Evolutionary conservation across 2,888 invertebrate species (phyloP).

Genomic region (Hyposoter dolosus): DNA sequence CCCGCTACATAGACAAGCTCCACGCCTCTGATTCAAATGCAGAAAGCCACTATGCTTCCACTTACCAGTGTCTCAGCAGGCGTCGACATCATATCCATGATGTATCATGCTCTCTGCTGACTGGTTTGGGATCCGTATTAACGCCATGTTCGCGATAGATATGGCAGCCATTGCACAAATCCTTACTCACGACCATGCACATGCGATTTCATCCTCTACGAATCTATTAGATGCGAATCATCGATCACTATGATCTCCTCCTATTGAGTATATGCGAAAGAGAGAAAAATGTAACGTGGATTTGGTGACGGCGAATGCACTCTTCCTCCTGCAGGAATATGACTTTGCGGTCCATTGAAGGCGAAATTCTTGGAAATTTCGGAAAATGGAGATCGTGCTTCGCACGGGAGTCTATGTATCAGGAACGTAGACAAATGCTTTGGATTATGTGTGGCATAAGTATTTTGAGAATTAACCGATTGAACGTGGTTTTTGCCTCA

Average conservation of each 20-base stretch:
- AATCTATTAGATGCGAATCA: neutral
- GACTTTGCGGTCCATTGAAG: neutral
- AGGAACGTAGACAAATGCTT: slow-evolving; percentile 13
- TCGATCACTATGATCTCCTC: neutral
- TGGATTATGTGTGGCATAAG: neutral
- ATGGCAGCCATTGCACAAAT: slow-evolving; percentile 20
- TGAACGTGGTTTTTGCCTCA: slow-evolving; percentile 39
- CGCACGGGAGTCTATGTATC: too few relatives aligned
- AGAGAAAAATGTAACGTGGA: neutral
- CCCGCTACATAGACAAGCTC: neutral
- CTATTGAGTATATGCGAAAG: neutral
- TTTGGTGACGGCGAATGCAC: neutral
- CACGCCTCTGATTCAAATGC: slow-evolving; percentile 34
- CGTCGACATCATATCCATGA: slow-evolving; percentile 21
- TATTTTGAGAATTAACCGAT: neutral
- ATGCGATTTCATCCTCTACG: neutral
- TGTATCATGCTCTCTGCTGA: slow-evolving; percentile 54
- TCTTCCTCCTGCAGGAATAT: neutral
- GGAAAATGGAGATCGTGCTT: neutral
- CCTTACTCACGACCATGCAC: slow-evolving; percentile 9
- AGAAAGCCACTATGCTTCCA: slow-evolving; percentile 6
- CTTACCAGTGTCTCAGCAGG: slow-evolving; percentile 32
- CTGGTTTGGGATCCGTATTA: slow-evolving; percentile 55
- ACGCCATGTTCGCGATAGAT: slow-evolving; percentile 33
- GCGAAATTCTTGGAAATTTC: neutral